Base-by-base conservation (phyloP, 1,140 invertebrate species). In the Spodoptera frugiperda region DNA sequence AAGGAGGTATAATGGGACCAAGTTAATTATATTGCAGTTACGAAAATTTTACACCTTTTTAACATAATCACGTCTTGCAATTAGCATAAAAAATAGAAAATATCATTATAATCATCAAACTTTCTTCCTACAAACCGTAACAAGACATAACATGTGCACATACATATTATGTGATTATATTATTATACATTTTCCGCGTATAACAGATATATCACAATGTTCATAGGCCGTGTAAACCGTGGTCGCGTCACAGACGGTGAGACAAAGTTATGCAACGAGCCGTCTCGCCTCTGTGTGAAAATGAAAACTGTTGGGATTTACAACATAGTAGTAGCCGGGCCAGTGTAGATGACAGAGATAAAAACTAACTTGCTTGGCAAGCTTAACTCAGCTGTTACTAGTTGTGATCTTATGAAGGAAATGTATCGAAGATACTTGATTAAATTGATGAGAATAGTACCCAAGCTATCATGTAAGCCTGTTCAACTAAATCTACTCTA, bases 291-390 rank as follows among this genome's bases (percentile, higher is more conserved):
- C 59, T 63, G 15, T 44, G 59, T 44, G 59, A 63, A 63, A 63
- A 63, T 63, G 59, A 63, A 63, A 63, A 63, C 59, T 15, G n/a
- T 39, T 33, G 59, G 59, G 59, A 63, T 63, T 63, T 63, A 63
- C 59, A 63, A 63, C 59, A 44, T 11, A 11, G 59, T 44, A 59
- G 55, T 59, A 59, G 59, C 33, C 33, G 10, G 33, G 44, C 59
- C 33, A 46, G 59, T 63, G 30, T 63, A 63, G 59, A 63, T 63
- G 59, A 15, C 15, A n/a, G 33, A 39, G 59, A 63, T 63, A 44
- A 19, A 63, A 63, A 63, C 44, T 63, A 63, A 63, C 59, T 9
- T 33, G 33, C 54, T n/a, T 30, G 5, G 59, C 17, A 63, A 63
- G 59, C 59, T 46, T 46, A 33, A 33, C 33, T 63, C 15, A 44